Conservation (phyloP, 2,888 invertebrate genomes). For the Vesta saturnalis region DNA sequence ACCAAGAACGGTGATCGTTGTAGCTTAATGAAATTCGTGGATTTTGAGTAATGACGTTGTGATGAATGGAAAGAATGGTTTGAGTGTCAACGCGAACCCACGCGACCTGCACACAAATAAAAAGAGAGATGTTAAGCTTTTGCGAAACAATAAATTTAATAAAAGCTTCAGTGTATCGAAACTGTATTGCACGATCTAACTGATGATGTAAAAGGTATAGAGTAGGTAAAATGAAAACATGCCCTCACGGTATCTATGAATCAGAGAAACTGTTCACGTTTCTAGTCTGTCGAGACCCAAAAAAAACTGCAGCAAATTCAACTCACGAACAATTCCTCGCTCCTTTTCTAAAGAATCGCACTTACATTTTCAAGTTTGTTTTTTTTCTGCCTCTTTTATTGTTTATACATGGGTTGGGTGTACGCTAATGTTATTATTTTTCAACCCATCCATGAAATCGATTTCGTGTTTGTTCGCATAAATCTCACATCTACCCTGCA, state of each 20-base stretch:
- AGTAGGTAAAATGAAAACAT: conserved; percentile 54
- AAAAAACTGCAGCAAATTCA: conserved; percentile 52
- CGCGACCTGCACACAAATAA: conserved; percentile 74
- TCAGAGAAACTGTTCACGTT: conserved; percentile 58
- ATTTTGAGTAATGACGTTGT: conserved; percentile 91
- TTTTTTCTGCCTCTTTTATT: conserved; percentile 54
- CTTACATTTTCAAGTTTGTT: conserved; percentile 57
- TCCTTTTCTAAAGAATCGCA: conserved; percentile 56
- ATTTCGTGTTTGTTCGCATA: conserved; percentile 47
- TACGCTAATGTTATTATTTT: conserved; percentile 60
- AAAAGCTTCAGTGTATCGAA: conserved; percentile 42
- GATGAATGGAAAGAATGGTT: conserved; percentile 91
- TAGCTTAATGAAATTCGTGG: conserved; percentile 86
- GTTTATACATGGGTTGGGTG: conserved; percentile 55
- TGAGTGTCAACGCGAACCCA: conserved; percentile 95
- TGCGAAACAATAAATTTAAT: conserved; percentile 43
- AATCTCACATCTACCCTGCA: conserved; percentile 44
- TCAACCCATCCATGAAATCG: conserved; percentile 53
- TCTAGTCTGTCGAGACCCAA: conserved; percentile 55
- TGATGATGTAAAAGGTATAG: conserved; percentile 50
- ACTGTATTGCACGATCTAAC: conserved; percentile 45
- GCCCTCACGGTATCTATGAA: conserved; percentile 55
- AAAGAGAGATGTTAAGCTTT: not conserved
- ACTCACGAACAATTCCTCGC: conserved; percentile 61
- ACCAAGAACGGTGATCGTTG: conserved; percentile 93